Conservation (phyloP, 2,888 invertebrate species). For the Antheraea yamamai region DNA sequence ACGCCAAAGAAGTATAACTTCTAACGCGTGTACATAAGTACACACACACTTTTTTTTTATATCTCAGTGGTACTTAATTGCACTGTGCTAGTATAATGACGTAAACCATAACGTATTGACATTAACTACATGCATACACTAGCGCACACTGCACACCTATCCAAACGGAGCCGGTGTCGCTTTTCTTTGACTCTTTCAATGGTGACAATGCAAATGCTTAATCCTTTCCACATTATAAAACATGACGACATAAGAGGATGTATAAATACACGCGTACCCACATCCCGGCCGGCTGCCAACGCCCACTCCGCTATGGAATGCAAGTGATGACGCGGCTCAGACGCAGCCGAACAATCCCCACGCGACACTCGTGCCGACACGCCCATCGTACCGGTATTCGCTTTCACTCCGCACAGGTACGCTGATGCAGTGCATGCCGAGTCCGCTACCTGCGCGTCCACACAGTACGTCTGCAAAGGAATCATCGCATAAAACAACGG, state of each 20-base stretch:
- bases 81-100: no score
- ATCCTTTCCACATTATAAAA: background rate
- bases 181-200: background rate
- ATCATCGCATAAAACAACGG: background rate
- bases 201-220: no score
- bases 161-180: background rate
- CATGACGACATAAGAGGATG: no score
- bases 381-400: conserved; percentile 85
- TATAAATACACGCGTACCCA: conserved; percentile 44
- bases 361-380: conserved; percentile 84
- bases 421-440: conserved; percentile 88
- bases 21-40: no score
- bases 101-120: no score
- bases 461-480: conserved; percentile 77
- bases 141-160: no score
- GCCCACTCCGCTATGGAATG: conserved; percentile 86
- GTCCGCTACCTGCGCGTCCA: conserved; percentile 85
- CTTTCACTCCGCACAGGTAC: conserved; percentile 85
- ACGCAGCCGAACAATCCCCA: conserved; percentile 81
- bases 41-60: no score
- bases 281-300: conserved; percentile 70
- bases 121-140: no score
- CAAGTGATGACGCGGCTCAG: conserved; percentile 74
- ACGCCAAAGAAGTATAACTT: no score
- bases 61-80: no score